These are phyloP conservation scores for Clanis bilineata DNA, from an alignment of 2,888 invertebrate genomes.

Conservation along the genomic window DNA sequence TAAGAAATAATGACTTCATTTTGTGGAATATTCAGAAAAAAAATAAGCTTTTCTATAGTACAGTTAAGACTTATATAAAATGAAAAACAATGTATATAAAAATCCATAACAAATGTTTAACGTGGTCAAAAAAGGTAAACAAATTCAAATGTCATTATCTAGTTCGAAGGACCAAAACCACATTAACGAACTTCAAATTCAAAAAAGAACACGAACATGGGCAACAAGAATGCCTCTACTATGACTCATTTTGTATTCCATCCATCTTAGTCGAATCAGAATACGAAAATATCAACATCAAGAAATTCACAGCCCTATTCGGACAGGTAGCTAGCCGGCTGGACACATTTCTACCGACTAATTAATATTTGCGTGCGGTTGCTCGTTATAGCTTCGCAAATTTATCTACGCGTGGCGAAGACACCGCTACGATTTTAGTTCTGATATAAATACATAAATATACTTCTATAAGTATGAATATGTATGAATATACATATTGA, in stretches of 20 bases:
- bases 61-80: neutral
- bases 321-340: neutral
- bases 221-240: neutral
- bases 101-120: no score
- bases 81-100: neutral
- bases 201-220: neutral
- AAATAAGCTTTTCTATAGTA: no score
- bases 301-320: neutral
- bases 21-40: no score
- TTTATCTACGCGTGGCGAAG: no score
- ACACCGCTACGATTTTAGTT: no score
- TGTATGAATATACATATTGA: no score
- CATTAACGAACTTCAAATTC: neutral
- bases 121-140: no score
- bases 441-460: no score
- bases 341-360: slow-evolving; percentile 16
- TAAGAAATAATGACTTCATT: no score
- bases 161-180: neutral
- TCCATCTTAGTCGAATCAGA: neutral
- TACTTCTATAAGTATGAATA: no score
- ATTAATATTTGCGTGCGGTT: slow-evolving; percentile 14
- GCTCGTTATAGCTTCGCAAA: no score
- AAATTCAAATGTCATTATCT: no score
- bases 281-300: neutral
- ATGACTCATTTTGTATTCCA: neutral